A percentile compares a stretch with the other conserved stretches of the same genome.
Conservation (phyloP, 2,797 vertebrate genomes). For the Botia kubotai region DNA sequence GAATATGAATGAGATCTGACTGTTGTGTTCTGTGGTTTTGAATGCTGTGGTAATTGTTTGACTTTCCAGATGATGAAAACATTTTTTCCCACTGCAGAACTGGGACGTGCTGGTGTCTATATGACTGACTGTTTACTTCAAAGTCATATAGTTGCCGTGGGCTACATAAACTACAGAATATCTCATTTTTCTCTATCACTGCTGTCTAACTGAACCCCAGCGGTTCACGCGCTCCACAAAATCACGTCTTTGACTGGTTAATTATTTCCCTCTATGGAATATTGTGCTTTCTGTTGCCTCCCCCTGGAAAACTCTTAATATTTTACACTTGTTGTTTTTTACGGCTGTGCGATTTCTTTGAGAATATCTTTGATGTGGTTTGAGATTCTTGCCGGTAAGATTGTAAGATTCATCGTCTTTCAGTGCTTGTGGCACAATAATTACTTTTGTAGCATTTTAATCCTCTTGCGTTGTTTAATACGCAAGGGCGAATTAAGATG, state of each 20-base stretch:
- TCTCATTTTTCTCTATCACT: slow-evolving; percentile 13
- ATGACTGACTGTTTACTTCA: slow-evolving; percentile 7
- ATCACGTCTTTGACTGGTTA: slow-evolving; percentile 25
- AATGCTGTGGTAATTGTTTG: slow-evolving; percentile 41
- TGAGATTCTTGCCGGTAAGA: slow-evolving; percentile 18
- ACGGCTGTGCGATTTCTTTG: slow-evolving; percentile 29
- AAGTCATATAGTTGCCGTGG: slow-evolving; percentile 29
- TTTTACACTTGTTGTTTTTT: slow-evolving; percentile 42
- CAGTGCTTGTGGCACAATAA: slow-evolving; percentile 24
- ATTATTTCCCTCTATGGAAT: slow-evolving; percentile 34
- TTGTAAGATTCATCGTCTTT: slow-evolving; percentile 31
- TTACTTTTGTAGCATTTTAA: slow-evolving; percentile 37
- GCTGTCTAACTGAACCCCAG: slow-evolving; percentile 29
- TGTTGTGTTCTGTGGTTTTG: not conserved
- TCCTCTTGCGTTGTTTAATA: slow-evolving; percentile 43
- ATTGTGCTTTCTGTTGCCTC: slow-evolving; percentile 9
- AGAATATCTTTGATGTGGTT: slow-evolving; percentile 33
- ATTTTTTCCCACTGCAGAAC: slow-evolving; percentile 13
- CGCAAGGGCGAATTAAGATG: slow-evolving; percentile 39
- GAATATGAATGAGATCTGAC: not conserved
- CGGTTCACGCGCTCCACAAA: slow-evolving; percentile 24
- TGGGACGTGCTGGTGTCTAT: slow-evolving; percentile 9
- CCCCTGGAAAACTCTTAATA: slow-evolving; percentile 27
- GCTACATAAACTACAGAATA: slow-evolving; percentile 31
- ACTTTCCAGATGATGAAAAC: slow-evolving; percentile 67